A percentile compares a stretch with the other conserved stretches of the same genome.
phyloP scores from a whole-genome alignment of 1,140 invertebrate genomes.

The Metopolophium dirhodum region DNA sequence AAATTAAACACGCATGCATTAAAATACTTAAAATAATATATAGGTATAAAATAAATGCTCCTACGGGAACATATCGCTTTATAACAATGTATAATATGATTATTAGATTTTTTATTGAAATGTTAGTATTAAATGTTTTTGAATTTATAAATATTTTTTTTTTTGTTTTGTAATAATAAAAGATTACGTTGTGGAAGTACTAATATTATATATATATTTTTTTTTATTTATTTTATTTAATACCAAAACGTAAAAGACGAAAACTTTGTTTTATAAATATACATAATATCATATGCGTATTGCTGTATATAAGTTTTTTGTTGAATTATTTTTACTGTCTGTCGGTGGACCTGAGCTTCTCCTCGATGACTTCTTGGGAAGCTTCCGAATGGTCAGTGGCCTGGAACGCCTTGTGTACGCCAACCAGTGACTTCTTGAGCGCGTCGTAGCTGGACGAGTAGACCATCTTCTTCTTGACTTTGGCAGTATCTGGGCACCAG shows the following conservation, averaged over 20 bases:
- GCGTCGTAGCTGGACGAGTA: conserved; percentile 94
- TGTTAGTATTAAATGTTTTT: conserved; percentile 46
- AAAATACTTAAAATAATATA: conserved; percentile 57
- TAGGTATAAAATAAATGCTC: conserved; percentile 57
- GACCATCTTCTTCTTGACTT: conserved; percentile 99
- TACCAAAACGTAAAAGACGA: conserved; percentile 56
- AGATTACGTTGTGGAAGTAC: conserved; percentile 54
- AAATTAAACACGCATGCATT: conserved; percentile 56
- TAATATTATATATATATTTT: conserved; percentile 11
- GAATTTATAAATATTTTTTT: conserved; percentile 43
- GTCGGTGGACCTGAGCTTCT: conserved; percentile 89
- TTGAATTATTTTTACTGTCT: conserved; percentile 73
- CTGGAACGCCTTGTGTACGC: conserved; percentile 96
- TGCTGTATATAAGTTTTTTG: conserved; percentile 14
- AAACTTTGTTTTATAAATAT: conserved; percentile 52
- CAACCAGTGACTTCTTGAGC: conserved; percentile 92
- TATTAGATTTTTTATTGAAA: conserved; percentile 46
- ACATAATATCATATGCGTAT: conserved; percentile 27
- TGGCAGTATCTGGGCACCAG: conserved; percentile 96
- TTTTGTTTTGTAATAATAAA: conserved; percentile 43
- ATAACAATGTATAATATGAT: conserved; percentile 36
- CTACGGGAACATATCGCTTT: conserved; percentile 53
- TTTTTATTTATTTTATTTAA: conserved; percentile 32
- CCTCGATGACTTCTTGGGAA: conserved; percentile 88
- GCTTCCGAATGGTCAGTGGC: conserved; percentile 90